phyloP scores from a whole-genome alignment of 1,140 invertebrate species.

The Euwallacea fornicatus region DNA sequence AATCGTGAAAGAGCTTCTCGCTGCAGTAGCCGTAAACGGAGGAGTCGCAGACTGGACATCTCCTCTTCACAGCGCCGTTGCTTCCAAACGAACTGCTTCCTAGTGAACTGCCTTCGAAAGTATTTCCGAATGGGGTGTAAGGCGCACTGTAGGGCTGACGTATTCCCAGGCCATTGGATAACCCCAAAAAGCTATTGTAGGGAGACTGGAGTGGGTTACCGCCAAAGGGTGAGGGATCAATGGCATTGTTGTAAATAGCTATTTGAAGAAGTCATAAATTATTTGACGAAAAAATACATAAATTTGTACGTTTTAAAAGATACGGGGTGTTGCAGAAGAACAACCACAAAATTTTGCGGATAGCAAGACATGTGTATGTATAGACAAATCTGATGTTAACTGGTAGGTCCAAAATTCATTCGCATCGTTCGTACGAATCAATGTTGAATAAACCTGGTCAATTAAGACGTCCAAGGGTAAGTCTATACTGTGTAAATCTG shows the following conservation, averaged over 20 bases:
- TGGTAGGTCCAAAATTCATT: too few relatives aligned
- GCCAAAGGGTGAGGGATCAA: conserved; percentile 12
- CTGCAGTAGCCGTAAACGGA: conserved; percentile 75
- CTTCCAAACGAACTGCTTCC: too few relatives aligned
- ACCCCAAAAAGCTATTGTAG: conserved; percentile 6
- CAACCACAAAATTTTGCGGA: too few relatives aligned
- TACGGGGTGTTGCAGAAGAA: too few relatives aligned
- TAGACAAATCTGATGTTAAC: too few relatives aligned
- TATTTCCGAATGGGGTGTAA: background rate
- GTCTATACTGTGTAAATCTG: too few relatives aligned
- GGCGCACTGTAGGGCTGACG: background rate
- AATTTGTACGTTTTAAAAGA: too few relatives aligned
- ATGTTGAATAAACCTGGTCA: too few relatives aligned
- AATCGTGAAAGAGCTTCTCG: conserved; percentile 71
- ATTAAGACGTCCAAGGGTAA: too few relatives aligned
- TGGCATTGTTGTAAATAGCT: conserved; percentile 25
- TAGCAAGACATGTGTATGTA: too few relatives aligned
- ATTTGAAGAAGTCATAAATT: conserved; percentile 1
- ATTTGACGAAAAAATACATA: background rate
- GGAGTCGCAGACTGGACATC: conserved; percentile 71
- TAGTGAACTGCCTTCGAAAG: background rate
- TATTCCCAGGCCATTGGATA: background rate
- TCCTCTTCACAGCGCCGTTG: conserved; percentile 33
- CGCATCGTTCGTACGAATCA: too few relatives aligned
- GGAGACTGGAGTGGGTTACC: background rate